phyloP scores from a whole-genome alignment of 1,140 invertebrate genomes.

The Psix sp. region DNA sequence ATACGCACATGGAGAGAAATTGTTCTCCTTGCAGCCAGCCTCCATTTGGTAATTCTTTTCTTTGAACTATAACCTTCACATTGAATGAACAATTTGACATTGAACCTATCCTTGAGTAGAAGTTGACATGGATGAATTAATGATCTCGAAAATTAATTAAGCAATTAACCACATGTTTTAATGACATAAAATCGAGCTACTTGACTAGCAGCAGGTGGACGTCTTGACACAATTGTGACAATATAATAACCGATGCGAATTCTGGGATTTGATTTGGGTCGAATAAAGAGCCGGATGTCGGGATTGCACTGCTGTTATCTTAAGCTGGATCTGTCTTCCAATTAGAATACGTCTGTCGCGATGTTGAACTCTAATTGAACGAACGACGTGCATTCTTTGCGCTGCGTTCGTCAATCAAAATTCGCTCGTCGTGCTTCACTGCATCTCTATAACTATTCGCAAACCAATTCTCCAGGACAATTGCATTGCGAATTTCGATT shows the following conservation, averaged over 20 bases:
- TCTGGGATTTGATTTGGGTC: constrained; percentile 50
- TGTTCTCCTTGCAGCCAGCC: no score
- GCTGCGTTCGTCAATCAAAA: constrained; percentile 51
- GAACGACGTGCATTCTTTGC: constrained; percentile 44
- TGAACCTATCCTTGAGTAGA: background rate
- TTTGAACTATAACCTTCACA: background rate
- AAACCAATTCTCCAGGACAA: constrained; percentile 7
- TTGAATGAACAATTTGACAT: background rate
- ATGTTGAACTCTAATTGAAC: constrained; percentile 46
- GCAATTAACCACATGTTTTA: background rate
- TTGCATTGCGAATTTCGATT: constrained; percentile 12
- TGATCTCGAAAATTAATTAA: background rate
- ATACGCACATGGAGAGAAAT: background rate
- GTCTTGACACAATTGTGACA: constrained; percentile 21
- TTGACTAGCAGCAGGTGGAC: constrained; percentile 37
- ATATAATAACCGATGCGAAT: constrained; percentile 45
- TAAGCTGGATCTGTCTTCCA: constrained; percentile 45
- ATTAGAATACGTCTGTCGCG: constrained; percentile 53
- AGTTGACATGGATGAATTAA: background rate
- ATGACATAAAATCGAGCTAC: constrained; percentile 4
- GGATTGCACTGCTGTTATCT: constrained; percentile 48
- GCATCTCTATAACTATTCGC: constrained; percentile 5
- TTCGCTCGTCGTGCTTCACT: constrained; percentile 7
- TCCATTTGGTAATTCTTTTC: no score
- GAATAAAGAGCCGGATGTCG: constrained; percentile 54